A percentile compares a stretch with the other conserved stretches of the same genome.
phyloP scores from a whole-genome alignment of 92 coral and sea anemone species.

The Actinostola sp. region DNA sequence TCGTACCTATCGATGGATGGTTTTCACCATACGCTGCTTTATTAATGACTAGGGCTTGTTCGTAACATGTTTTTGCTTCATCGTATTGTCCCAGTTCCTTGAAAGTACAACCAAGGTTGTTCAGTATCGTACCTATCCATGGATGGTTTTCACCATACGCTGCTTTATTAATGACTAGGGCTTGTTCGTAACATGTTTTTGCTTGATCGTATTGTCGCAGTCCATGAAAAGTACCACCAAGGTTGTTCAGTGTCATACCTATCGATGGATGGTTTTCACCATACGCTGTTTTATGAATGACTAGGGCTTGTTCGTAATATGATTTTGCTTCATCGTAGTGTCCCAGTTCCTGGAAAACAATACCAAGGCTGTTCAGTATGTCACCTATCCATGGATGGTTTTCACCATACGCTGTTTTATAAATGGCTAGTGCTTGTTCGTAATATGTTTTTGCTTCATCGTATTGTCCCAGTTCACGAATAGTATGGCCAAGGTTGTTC shows the following conservation, averaged over 20 bases:
- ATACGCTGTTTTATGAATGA: not conserved
- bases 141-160: no score
- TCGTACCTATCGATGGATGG: no score
- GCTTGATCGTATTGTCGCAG: no score
- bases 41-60: no score
- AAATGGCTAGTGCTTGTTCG: slow-evolving; percentile 7
- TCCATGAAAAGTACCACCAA: not conserved
- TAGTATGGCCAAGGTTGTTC: not conserved
- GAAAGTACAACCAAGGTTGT: no score
- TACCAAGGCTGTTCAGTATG: not conserved
- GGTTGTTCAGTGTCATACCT: not conserved
- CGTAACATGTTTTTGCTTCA: no score
- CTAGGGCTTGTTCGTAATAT: not conserved
- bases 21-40: no score
- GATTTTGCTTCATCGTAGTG: slow-evolving; percentile 7
- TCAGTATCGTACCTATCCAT: no score
- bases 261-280: slow-evolving; percentile 12
- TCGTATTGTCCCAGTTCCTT: no score
- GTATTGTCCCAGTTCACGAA: not conserved
- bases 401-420: not conserved
- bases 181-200: no score
- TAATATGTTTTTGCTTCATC: not conserved
- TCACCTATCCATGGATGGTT: slow-evolving; percentile 1
- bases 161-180: no score
- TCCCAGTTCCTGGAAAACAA: not conserved